Evolutionary conservation across 2,113 vertebrate species (phyloP).

Genomic region (Arothron firmamentum): DNA sequence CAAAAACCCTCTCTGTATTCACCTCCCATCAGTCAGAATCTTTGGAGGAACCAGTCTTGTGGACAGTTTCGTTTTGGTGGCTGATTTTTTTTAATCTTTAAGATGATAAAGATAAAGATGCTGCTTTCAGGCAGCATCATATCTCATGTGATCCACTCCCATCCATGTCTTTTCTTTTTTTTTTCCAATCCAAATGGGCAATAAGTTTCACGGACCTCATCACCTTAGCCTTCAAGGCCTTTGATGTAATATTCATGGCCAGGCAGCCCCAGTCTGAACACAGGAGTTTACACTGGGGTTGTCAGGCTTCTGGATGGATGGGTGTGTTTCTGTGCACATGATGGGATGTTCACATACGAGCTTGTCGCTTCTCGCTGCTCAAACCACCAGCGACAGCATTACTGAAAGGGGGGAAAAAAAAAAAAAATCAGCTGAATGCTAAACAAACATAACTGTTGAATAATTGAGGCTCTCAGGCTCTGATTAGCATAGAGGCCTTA

Average conservation of each 20-base stretch:
- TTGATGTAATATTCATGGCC: slow-evolving; percentile 76
- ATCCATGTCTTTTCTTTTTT: background rate
- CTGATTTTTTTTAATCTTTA: too few relatives aligned
- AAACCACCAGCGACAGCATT: slow-evolving; percentile 36
- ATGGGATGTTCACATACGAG: slow-evolving; percentile 24
- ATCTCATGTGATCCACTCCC: too few relatives aligned
- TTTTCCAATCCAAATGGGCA: slow-evolving; percentile 37
- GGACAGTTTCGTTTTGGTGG: too few relatives aligned
- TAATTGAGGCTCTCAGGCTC: slow-evolving; percentile 69
- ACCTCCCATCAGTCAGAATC: too few relatives aligned
- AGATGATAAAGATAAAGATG: too few relatives aligned
- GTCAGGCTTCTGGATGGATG: slow-evolving; percentile 17
- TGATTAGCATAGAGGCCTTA: slow-evolving; percentile 74
- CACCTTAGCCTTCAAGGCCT: slow-evolving; percentile 67
- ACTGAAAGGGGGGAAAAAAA: slow-evolving; percentile 51
- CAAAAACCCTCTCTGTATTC: too few relatives aligned
- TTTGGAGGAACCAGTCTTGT: too few relatives aligned
- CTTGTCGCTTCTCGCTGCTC: slow-evolving; percentile 46
- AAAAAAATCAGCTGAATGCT: slow-evolving; percentile 73
- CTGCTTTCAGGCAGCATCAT: too few relatives aligned
- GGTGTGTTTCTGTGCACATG: background rate
- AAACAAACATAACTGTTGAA: slow-evolving; percentile 77
- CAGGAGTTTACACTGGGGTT: slow-evolving; percentile 54
- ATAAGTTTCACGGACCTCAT: slow-evolving; percentile 64
- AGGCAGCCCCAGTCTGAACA: slow-evolving; percentile 55